Conservation (phyloP, 2,888 invertebrate species). For the Dichetophora obliterata region DNA sequence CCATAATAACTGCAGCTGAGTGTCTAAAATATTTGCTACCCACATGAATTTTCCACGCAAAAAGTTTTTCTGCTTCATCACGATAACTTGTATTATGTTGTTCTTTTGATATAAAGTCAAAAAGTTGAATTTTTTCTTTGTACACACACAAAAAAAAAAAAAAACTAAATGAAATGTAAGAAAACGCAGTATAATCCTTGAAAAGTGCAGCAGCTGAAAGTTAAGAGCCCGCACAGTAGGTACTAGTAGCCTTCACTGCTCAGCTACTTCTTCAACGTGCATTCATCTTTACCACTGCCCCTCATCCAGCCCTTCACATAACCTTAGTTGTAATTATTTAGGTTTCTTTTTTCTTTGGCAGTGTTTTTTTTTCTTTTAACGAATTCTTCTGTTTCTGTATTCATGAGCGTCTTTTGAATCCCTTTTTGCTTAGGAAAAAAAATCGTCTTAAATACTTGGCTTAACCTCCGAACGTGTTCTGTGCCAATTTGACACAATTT, state of each 20-base stretch:
- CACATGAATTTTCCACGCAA: too few relatives aligned
- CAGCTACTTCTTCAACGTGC: not conserved
- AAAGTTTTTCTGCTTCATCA: too few relatives aligned
- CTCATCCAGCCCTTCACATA: not conserved
- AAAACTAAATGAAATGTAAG: not conserved
- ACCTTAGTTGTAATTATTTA: conserved; percentile 21
- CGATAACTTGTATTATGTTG: too few relatives aligned
- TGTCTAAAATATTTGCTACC: too few relatives aligned
- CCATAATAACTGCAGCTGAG: too few relatives aligned
- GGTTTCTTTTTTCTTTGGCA: not conserved
- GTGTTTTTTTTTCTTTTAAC: not conserved
- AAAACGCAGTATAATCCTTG: not conserved
- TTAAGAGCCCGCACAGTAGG: conserved; percentile 43
- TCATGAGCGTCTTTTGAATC: not conserved
- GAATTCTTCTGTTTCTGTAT: not conserved
- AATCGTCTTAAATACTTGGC: not conserved
- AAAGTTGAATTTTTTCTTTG: too few relatives aligned
- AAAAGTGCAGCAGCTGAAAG: conserved; percentile 14
- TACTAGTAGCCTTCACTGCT: too few relatives aligned
- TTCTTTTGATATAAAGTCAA: too few relatives aligned
- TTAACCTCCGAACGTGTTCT: too few relatives aligned
- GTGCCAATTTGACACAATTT: too few relatives aligned
- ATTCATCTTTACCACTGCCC: not conserved
- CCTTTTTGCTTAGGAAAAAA: not conserved
- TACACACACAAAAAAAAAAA: not conserved